These are phyloP conservation scores for Choloepus didactylus DNA, from an alignment of 2,797 vertebrate species.

Conservation along the genomic window DNA sequence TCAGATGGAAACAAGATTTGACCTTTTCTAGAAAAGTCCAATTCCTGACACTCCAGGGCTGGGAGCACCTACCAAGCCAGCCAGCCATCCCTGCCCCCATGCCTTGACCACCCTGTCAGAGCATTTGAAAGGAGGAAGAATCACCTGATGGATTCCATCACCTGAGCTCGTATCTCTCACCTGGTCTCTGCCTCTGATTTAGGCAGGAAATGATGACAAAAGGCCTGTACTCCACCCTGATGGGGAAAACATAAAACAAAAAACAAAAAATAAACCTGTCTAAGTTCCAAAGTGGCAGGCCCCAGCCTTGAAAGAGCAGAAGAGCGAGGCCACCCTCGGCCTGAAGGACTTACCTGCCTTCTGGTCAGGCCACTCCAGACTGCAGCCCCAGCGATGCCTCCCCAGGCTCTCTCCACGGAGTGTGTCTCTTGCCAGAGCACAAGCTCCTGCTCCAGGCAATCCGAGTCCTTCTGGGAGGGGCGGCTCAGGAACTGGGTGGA, in stretches of 20 bases:
- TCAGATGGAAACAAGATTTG: background rate
- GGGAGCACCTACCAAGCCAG: background rate
- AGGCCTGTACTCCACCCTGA: background rate
- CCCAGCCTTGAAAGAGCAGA: background rate
- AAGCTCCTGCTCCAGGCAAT: slow-evolving; percentile 32
- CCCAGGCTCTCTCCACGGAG: background rate
- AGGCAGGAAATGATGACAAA: slow-evolving; percentile 24
- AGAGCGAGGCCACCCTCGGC: background rate
- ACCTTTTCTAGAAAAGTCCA: slow-evolving; percentile 21
- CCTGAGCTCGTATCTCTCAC: background rate
- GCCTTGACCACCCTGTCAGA: background rate
- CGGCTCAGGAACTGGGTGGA: slow-evolving; percentile 78
- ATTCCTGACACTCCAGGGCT: background rate
- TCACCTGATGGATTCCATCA: background rate
- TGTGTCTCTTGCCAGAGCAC: background rate
- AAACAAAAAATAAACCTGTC: background rate
- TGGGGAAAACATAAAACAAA: background rate
- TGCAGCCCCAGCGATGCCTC: background rate
- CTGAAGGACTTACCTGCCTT: slow-evolving; percentile 57
- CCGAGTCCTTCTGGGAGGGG: slow-evolving; percentile 74
- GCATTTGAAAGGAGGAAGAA: background rate
- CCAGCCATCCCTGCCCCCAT: background rate
- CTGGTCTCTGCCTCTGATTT: background rate
- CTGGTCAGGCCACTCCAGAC: background rate
- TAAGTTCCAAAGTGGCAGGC: background rate